Conservation (phyloP, 2,888 invertebrate species). For the Lymantria monacha region DNA sequence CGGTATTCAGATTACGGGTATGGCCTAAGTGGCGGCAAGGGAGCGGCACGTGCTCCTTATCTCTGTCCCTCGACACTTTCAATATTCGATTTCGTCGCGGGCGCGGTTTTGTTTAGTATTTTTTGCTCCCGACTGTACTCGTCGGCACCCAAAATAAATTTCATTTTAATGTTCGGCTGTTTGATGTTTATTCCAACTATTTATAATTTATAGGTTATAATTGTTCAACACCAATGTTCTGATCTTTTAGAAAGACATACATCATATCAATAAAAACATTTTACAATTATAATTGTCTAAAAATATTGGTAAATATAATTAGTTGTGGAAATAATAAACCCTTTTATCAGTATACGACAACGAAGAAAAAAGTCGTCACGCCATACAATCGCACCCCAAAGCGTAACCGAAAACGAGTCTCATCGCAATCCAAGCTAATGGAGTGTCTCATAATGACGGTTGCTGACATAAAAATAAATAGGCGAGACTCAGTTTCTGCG, state of each 20-base stretch:
- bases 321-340: constrained; percentile 39
- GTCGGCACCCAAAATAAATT: constrained; percentile 41
- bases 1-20: constrained; percentile 78
- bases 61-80: constrained; percentile 79
- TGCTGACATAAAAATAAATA: constrained; percentile 83
- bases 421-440: constrained; percentile 82
- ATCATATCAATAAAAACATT: constrained; percentile 11
- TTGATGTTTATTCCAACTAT: constrained; percentile 40
- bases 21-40: constrained; percentile 74
- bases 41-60: constrained; percentile 78
- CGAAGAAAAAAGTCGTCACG: constrained; percentile 49
- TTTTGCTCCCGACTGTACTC: constrained; percentile 37
- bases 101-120: constrained; percentile 53
- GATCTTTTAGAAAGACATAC: constrained; percentile 18
- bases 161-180: constrained; percentile 31
- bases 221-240: constrained; percentile 17
- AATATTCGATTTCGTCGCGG: constrained; percentile 76
- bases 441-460: constrained; percentile 83
- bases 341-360: constrained; percentile 46
- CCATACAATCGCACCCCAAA: constrained; percentile 73
- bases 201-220: constrained; percentile 24
- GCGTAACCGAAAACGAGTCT: constrained; percentile 79
- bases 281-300: not conserved
- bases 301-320: constrained; percentile 18
- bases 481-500: constrained; percentile 82